Base-by-base conservation (phyloP, 2,888 invertebrate genomes). In the Unio delphinus region DNA sequence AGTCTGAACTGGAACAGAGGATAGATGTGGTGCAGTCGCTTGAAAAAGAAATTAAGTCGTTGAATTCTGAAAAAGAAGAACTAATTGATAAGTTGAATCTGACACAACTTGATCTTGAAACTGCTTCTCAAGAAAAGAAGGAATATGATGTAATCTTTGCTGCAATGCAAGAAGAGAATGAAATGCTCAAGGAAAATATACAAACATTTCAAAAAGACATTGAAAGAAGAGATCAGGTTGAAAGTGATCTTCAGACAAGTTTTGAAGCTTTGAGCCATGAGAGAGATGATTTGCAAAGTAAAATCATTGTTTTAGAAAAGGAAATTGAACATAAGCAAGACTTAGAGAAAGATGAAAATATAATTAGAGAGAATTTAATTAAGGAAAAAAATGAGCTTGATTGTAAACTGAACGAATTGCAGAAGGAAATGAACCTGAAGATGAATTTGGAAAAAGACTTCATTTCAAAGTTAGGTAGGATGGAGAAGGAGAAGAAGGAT, bases 321-420 rank as follows among this genome's bases (percentile, higher is more conserved):
- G 70, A 64, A 60, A 18, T 67, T 61, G 68, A 72, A 8, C 30
- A 66, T 30, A 61, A 61, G 67, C 63, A 34, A 20, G 62, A 28
- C 34, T 62, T 55, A 30, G 55, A 60, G 15, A 73, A 76, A 61
- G 64, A 65, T 55, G 62, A 18, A n/a, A 61, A n/a, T 45, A 45
- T 45, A 3, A 45, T 11, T 2, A 45, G 45, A 11, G 69, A 72
- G 45, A 62, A 65, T 54, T 45, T 74, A 20, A 70, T 72, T 20
- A 68, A 69, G n/a, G 74, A 74, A 30, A 76, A 76, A 54, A 69
- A 74, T 70, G 70, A 76, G 6, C 61, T 74, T 30, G 74, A 79
- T 56, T 74, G 74, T 62, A 67, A 71, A 28, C 55, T 66, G 15
- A 73, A 76, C 57, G 58, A 66, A 28, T n/a, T 67, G 55, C 70